These are phyloP conservation scores for Branchellion lobata DNA, from an alignment of 2,888 invertebrate species.

Conservation along the genomic window DNA sequence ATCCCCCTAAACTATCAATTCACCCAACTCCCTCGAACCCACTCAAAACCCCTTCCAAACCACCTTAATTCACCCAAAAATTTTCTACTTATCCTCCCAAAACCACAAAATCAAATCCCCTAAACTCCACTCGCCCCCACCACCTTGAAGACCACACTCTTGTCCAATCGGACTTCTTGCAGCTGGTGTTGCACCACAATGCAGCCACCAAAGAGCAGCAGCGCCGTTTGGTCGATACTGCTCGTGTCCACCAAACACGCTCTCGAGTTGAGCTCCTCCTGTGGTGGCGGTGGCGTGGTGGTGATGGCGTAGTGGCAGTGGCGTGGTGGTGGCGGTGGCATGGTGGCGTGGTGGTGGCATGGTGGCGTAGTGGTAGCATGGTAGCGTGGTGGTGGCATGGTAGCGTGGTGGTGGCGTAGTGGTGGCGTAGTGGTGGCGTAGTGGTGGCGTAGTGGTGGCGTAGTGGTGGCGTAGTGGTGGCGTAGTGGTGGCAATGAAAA, in stretches of 20 bases:
- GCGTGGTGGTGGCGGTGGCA: background rate
- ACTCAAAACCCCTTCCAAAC: too few relatives aligned
- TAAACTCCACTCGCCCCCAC: too few relatives aligned
- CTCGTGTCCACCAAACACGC: slow-evolving; percentile 50
- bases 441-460: background rate
- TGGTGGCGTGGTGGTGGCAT: background rate
- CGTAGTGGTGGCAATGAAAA: too few relatives aligned
- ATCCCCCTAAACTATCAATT: too few relatives aligned
- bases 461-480: background rate
- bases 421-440: background rate
- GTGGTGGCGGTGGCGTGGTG: background rate
- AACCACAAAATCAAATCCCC: too few relatives aligned
- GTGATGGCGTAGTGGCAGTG: too few relatives aligned
- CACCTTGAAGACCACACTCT: slow-evolving; percentile 52
- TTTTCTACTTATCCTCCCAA: too few relatives aligned
- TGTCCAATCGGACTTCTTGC: slow-evolving; percentile 49
- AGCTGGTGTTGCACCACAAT: slow-evolving; percentile 51
- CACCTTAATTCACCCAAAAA: too few relatives aligned
- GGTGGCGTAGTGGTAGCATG: background rate
- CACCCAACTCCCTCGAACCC: too few relatives aligned
- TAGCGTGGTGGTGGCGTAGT: background rate
- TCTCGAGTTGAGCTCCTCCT: slow-evolving; percentile 48
- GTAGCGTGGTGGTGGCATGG: background rate
- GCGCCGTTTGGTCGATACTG: slow-evolving; percentile 47
- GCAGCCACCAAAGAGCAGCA: slow-evolving; percentile 53